Evolutionary conservation across 64 coral and sea anemone genomes (phyloP).

Genomic region (Actinia equina): DNA sequence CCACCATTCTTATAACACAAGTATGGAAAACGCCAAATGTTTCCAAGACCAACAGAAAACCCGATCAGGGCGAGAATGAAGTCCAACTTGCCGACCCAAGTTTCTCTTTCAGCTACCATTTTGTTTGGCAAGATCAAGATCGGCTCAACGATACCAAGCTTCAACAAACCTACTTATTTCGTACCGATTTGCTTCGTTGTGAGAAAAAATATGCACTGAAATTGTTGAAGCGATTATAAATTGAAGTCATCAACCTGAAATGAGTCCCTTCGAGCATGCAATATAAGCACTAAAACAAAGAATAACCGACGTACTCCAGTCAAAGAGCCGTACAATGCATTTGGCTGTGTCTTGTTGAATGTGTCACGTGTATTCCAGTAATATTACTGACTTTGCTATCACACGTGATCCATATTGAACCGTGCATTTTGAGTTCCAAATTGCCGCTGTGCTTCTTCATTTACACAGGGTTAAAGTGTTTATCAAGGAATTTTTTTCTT

Average conservation of each 20-base stretch:
- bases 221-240: not conserved
- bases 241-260: not conserved
- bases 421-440: no score
- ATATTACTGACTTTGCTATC: no score
- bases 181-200: not conserved
- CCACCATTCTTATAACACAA: conserved; percentile 49
- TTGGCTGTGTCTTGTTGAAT: no score
- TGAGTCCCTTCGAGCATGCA: no score
- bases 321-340: no score
- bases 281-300: not conserved
- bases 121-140: not conserved
- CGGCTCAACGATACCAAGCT: not conserved
- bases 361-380: no score
- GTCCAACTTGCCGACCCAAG: conserved; percentile 50
- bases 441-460: no score
- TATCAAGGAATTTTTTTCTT: no score
- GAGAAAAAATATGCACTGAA: not conserved
- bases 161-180: not conserved
- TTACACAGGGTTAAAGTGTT: no score
- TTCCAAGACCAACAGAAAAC: conserved; percentile 45
- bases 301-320: no score
- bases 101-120: conserved; percentile 30
- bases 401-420: no score
- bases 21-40: conserved; percentile 55
- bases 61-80: conserved; percentile 49